Conservation (phyloP, 2,113 vertebrate genomes). For the Zingel zingel region DNA sequence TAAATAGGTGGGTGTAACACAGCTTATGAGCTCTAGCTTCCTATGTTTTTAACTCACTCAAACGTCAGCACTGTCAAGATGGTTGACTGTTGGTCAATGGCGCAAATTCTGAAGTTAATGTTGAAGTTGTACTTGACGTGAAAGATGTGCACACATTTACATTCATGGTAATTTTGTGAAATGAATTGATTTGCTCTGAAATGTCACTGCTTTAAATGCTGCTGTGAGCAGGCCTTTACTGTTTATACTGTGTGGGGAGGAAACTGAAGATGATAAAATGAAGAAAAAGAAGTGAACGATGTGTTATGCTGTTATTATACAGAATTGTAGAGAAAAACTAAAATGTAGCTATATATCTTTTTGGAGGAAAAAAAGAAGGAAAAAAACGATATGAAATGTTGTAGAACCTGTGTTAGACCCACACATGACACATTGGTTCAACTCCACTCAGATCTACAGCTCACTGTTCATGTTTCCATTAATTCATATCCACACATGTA, state of each 20-base stretch:
- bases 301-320: too few species aligned
- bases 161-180: background rate
- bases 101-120: background rate
- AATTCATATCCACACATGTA: background rate
- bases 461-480: background rate
- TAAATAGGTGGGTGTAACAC: background rate
- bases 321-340: too few species aligned
- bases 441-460: background rate
- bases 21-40: background rate
- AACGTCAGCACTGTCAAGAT: background rate
- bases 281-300: too few species aligned
- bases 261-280: too few species aligned
- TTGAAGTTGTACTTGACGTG: background rate
- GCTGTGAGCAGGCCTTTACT: too few species aligned
- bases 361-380: background rate
- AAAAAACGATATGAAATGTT: too few species aligned
- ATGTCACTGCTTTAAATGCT: too few species aligned
- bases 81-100: background rate
- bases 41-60: background rate
- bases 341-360: background rate
- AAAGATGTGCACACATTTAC: background rate
- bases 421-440: background rate
- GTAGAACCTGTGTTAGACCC: too few species aligned
- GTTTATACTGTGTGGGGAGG: too few species aligned
- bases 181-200: background rate